Percentiles rank a stretch among this genome's conserved stretches.
These are phyloP conservation scores for Sthenelais limicola DNA, from an alignment of 2,888 invertebrate species.

Conservation along the genomic window DNA sequence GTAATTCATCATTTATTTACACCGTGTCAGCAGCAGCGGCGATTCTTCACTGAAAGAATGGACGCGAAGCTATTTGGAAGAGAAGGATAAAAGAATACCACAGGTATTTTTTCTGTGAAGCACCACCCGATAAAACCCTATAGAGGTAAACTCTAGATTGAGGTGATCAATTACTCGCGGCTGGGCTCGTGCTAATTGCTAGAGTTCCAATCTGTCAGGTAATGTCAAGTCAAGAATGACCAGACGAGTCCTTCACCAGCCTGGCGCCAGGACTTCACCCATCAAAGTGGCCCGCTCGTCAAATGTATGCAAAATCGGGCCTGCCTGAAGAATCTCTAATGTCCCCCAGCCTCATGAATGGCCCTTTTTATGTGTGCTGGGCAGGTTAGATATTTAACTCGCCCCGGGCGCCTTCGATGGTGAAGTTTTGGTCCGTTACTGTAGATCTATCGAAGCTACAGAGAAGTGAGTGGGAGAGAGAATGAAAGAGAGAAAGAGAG, in stretches of 20 bases:
- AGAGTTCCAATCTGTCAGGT: constrained; percentile 23
- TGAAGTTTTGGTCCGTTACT: constrained; percentile 15
- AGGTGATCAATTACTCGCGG: constrained; percentile 27
- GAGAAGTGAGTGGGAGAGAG: neutral
- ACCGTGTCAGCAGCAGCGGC: too few species aligned
- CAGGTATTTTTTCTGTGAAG: too few species aligned
- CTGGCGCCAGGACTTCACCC: constrained; percentile 32
- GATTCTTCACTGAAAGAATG: too few species aligned
- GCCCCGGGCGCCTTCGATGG: constrained; percentile 27
- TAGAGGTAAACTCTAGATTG: too few species aligned
- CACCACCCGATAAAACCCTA: too few species aligned
- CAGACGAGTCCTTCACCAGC: neutral
- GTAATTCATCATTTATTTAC: too few species aligned
- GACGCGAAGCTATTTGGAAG: too few species aligned
- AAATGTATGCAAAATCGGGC: constrained; percentile 24
- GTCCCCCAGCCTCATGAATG: constrained; percentile 20
- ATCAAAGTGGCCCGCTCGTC: neutral
- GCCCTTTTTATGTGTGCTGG: constrained; percentile 16
- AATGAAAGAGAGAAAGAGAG: neutral
- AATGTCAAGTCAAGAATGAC: constrained; percentile 11
- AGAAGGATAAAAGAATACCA: too few species aligned
- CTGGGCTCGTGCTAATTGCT: constrained; percentile 19
- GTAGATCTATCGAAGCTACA: neutral
- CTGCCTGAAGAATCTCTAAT: constrained; percentile 7
- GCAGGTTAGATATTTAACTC: constrained; percentile 17